A percentile compares a stretch with the other conserved stretches of the same genome.
Conservation (phyloP, 2,888 invertebrate genomes). For the Oxycera nigricornis region DNA sequence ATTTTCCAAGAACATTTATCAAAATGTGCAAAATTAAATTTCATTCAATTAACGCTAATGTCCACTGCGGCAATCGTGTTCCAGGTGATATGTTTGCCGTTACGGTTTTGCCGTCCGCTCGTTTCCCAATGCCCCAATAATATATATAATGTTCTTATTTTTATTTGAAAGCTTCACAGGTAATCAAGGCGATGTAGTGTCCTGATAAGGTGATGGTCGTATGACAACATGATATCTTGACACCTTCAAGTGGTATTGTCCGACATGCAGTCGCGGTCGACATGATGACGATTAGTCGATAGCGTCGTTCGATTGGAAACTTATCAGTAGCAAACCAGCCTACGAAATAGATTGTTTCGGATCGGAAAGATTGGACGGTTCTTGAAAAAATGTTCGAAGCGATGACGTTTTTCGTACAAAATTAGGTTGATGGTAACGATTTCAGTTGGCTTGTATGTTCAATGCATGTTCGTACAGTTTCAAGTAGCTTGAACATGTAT, state of each 20-base stretch:
- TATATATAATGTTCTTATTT: background rate
- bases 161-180: background rate
- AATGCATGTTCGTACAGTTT: no score
- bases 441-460: no score
- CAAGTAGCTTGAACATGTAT: no score
- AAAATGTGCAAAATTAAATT: slow-evolving; percentile 26
- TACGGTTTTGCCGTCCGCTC: background rate
- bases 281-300: slow-evolving; percentile 1
- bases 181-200: slow-evolving; percentile 5
- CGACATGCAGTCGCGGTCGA: background rate
- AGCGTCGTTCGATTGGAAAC: slow-evolving; percentile 4
- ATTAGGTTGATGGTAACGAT: no score
- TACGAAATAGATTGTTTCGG: no score
- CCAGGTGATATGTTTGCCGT: background rate
- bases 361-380: no score
- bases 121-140: background rate
- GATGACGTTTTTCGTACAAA: no score
- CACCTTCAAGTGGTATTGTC: slow-evolving; percentile 3
- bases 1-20: background rate
- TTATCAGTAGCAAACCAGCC: no score
- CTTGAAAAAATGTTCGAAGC: no score
- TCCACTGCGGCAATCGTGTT: background rate
- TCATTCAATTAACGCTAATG: slow-evolving; percentile 29
- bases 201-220: slow-evolving; percentile 22
- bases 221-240: slow-evolving; percentile 20